phyloP scores from a whole-genome alignment of 1,140 invertebrate genomes.

The Platyscapa corneri region DNA sequence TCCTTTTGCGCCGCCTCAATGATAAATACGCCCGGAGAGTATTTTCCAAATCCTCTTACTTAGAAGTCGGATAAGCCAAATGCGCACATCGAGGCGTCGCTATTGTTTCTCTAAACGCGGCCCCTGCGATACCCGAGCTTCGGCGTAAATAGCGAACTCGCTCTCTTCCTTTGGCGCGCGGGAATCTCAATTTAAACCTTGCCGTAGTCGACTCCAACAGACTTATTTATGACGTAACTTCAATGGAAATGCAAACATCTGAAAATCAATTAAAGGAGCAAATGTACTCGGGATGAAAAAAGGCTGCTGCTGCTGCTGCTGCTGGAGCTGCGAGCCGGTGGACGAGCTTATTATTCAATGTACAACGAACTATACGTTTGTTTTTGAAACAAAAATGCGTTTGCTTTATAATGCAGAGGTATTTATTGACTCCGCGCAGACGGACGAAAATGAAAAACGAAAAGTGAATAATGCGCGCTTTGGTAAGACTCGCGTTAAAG shows the following conservation, averaged over 20 bases:
- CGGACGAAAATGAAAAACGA: background rate
- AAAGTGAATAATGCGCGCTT: background rate
- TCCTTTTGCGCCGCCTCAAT: conserved; percentile 12
- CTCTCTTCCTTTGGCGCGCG: background rate
- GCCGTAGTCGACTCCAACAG: no score
- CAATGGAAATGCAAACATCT: no score
- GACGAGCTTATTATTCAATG: background rate
- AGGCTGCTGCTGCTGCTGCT: no score
- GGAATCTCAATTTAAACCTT: background rate
- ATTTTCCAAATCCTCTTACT: conserved; percentile 24
- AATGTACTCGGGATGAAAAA: no score
- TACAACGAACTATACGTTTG: background rate
- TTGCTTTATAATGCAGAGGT: background rate
- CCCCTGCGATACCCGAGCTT: background rate
- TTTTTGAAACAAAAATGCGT: background rate
- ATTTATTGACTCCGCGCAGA: background rate
- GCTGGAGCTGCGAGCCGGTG: no score
- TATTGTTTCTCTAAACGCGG: background rate
- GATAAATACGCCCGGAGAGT: conserved; percentile 14
- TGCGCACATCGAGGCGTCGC: background rate
- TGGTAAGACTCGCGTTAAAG: background rate
- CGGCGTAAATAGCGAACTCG: background rate
- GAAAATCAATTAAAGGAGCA: no score
- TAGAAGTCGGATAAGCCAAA: conserved; percentile 14
- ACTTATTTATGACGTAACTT: no score